Evolutionary conservation across 53 echinoderm and acorn worm species (phyloP).

Genomic region (Mesocentrotus franciscanus): DNA sequence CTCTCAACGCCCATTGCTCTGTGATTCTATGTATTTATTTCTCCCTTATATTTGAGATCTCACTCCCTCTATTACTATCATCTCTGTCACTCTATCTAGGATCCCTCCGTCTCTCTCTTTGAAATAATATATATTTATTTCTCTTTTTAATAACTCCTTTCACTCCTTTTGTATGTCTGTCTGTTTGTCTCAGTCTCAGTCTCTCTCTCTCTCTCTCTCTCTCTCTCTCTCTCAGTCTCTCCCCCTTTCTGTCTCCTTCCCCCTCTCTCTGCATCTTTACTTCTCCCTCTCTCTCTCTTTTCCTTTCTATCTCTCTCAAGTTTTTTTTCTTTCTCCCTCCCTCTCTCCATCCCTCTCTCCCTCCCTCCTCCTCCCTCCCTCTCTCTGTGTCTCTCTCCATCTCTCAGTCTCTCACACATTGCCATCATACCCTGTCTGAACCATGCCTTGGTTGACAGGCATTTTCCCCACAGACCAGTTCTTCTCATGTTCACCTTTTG

Average conservation of each 20-base stretch:
- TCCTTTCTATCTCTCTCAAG: background rate
- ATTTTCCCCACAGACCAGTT: background rate
- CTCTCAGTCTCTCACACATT: background rate
- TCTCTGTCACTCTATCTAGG: background rate
- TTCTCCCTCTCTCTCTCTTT: background rate
- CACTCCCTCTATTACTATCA: background rate
- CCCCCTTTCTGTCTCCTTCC: background rate
- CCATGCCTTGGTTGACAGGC: conserved; percentile 11
- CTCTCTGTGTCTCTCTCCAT: background rate
- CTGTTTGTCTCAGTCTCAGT: too few relatives aligned
- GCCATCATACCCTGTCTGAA: background rate
- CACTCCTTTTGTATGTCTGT: too few relatives aligned
- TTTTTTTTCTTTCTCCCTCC: background rate
- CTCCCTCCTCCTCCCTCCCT: background rate
- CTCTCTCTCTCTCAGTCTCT: background rate
- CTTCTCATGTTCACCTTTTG: conserved; percentile 8
- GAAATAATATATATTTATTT: too few relatives aligned
- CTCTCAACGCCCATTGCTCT: too few relatives aligned
- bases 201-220: background rate
- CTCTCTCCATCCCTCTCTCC: background rate
- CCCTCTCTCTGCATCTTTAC: background rate
- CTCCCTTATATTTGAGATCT: too few relatives aligned
- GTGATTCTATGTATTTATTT: too few relatives aligned
- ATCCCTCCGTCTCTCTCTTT: too few relatives aligned
- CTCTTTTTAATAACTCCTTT: too few relatives aligned